These are phyloP conservation scores for Nothobranchius furzeri DNA, from an alignment of 2,113 vertebrate genomes.

Conservation along the genomic window DNA sequence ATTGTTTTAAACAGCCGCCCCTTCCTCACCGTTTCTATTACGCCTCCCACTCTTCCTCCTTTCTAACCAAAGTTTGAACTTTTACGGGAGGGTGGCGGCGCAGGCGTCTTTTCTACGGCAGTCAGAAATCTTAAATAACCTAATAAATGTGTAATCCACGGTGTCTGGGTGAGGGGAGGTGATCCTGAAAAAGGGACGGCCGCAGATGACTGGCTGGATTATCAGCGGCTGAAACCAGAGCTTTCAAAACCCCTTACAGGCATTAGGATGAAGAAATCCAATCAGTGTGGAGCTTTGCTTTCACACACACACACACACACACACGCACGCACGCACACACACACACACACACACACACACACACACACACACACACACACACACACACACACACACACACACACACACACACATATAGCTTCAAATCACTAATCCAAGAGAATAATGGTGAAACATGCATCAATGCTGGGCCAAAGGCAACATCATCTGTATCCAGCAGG, in stretches of 20 bases:
- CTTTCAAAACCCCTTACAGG: constrained; percentile 67
- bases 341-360: constrained; percentile 12
- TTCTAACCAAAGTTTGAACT: constrained; percentile 52
- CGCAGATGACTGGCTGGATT: constrained; percentile 76
- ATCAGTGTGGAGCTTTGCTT: constrained; percentile 71
- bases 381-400: constrained; percentile 11
- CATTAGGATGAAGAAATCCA: constrained; percentile 74
- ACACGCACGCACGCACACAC: constrained; percentile 8
- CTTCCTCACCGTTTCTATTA: constrained; percentile 28
- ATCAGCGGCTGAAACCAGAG: constrained; percentile 72
- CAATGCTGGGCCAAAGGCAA: constrained; percentile 61
- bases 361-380: constrained; percentile 10
- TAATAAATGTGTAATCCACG: constrained; percentile 73
- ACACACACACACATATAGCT: constrained; percentile 24
- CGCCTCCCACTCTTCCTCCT: constrained; percentile 34
- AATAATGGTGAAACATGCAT: constrained; percentile 61
- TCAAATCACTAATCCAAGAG: constrained; percentile 41
- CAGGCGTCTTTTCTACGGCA: constrained; percentile 53
- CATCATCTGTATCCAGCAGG: constrained; percentile 55
- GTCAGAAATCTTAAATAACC: constrained; percentile 74
- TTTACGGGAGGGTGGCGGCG: constrained; percentile 40
- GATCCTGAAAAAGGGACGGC: constrained; percentile 61
- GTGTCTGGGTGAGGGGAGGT: constrained; percentile 69
- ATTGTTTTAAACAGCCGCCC: constrained; percentile 11
- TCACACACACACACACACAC: constrained; percentile 25